Percentiles rank a stretch among this genome's conserved stretches.
Conservation (phyloP, 2,797 vertebrate species). For the Parotocinclus haroldoi region DNA sequence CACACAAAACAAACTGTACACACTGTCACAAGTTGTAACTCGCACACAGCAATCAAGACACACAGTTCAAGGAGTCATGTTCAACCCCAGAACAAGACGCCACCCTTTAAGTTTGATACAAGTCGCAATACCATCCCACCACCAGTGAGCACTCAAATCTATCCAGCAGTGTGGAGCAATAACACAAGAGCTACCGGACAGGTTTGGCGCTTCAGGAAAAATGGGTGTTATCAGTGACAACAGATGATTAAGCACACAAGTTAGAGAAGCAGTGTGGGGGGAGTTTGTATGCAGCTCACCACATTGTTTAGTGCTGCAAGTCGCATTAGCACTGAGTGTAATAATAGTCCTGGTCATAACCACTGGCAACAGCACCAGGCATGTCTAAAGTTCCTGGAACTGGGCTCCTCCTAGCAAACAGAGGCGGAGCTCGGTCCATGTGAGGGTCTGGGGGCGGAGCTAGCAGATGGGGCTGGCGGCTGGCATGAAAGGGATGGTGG, state of each 20-base stretch:
- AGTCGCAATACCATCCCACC: constrained; percentile 34
- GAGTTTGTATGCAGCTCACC: constrained; percentile 60
- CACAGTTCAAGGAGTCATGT: constrained; percentile 7
- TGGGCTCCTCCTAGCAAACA: constrained; percentile 62
- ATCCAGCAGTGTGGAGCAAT: constrained; percentile 4
- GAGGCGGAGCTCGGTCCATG: constrained; percentile 64
- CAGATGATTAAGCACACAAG: constrained; percentile 51
- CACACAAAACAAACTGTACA: constrained; percentile 31
- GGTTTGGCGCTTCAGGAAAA: constrained; percentile 17
- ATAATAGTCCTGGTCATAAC: constrained; percentile 64
- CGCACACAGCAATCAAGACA: constrained; percentile 36
- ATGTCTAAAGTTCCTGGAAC: constrained; percentile 63
- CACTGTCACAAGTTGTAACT: constrained; percentile 25
- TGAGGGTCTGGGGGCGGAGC: constrained; percentile 59
- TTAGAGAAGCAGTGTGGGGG: constrained; percentile 49
- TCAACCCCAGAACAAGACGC: constrained; percentile 24
- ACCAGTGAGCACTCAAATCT: constrained; percentile 41
- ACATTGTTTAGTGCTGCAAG: constrained; percentile 57
- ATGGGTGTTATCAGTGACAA: constrained; percentile 14
- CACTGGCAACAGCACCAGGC: constrained; percentile 60
- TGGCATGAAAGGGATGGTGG: constrained; percentile 43
- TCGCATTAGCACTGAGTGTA: constrained; percentile 54
- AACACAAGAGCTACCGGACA: constrained; percentile 16
- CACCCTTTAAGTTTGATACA: constrained; percentile 17
- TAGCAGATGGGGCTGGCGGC: constrained; percentile 49